These are phyloP conservation scores for Altica lythri DNA, from an alignment of 2,888 invertebrate species.

Conservation along the genomic window DNA sequence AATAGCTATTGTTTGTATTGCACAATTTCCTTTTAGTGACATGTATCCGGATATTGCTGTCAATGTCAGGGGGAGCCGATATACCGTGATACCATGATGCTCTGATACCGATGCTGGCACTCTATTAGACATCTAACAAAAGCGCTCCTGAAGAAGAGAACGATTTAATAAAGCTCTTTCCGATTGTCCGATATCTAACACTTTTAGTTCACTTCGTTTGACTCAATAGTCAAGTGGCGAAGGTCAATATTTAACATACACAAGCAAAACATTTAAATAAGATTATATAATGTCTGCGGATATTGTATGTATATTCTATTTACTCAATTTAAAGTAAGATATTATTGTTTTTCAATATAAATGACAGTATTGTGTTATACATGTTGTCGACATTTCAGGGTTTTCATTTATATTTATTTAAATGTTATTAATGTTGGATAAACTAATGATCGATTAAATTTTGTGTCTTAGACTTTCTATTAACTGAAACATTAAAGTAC, in stretches of 20 bases:
- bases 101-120: slow-evolving; percentile 39
- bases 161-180: slow-evolving; percentile 57
- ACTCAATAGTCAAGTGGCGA: slow-evolving; percentile 17
- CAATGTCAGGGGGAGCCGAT: slow-evolving; percentile 55
- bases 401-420: too few species aligned
- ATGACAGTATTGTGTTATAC: too few species aligned
- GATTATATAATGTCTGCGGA: too few species aligned
- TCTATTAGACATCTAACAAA: slow-evolving; percentile 57
- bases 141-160: slow-evolving; percentile 45
- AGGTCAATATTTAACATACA: slow-evolving; percentile 1
- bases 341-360: too few species aligned
- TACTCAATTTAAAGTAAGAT: too few species aligned
- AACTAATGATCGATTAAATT: too few species aligned
- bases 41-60: slow-evolving; percentile 60
- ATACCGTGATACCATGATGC: slow-evolving; percentile 7
- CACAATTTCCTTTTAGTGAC: slow-evolving; percentile 57
- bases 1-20: slow-evolving; percentile 56
- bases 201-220: slow-evolving; percentile 48
- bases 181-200: slow-evolving; percentile 55
- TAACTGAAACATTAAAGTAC: too few species aligned
- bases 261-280: too few species aligned
- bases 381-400: too few species aligned
- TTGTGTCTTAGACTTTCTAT: too few species aligned
- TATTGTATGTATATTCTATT: too few species aligned
- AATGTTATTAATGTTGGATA: too few species aligned